phyloP scores from a whole-genome alignment of 2,113 vertebrate species.

The Nicator chloris region DNA sequence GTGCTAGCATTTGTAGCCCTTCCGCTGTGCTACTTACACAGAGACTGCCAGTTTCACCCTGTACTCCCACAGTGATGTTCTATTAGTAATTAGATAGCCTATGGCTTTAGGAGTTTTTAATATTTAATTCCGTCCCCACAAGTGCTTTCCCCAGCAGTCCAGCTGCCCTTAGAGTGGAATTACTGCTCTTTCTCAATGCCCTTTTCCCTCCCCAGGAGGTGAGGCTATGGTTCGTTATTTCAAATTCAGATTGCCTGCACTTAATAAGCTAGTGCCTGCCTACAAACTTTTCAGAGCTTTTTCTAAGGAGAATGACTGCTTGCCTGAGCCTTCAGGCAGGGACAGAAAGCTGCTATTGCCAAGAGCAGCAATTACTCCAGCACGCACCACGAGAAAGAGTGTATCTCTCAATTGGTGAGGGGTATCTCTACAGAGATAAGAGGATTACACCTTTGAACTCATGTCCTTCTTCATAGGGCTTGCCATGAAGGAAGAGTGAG shows the following conservation, averaged over 20 bases:
- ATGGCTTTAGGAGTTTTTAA: neutral
- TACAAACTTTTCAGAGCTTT: neutral
- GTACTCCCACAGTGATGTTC: neutral
- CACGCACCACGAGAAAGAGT: neutral
- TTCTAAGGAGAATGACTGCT: neutral
- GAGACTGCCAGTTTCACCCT: neutral
- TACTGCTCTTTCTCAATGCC: neutral
- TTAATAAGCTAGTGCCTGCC: neutral
- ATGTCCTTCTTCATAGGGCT: neutral
- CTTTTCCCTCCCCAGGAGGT: neutral
- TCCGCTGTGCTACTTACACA: neutral
- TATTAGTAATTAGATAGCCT: neutral
- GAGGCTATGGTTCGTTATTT: neutral
- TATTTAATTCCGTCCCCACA: neutral
- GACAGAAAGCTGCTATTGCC: neutral
- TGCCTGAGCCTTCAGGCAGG: neutral
- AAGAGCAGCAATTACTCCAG: neutral
- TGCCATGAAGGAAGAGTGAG: neutral
- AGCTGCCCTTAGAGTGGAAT: neutral
- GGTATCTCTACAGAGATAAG: neutral
- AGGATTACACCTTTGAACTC: neutral
- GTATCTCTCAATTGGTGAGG: accelerated
- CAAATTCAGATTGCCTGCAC: neutral
- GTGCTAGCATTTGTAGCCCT: neutral
- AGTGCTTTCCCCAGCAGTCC: neutral